A percentile compares a stretch with the other conserved stretches of the same genome.
These are phyloP conservation scores for Zingel zingel DNA, from an alignment of 2,113 vertebrate genomes.

Conservation along the genomic window DNA sequence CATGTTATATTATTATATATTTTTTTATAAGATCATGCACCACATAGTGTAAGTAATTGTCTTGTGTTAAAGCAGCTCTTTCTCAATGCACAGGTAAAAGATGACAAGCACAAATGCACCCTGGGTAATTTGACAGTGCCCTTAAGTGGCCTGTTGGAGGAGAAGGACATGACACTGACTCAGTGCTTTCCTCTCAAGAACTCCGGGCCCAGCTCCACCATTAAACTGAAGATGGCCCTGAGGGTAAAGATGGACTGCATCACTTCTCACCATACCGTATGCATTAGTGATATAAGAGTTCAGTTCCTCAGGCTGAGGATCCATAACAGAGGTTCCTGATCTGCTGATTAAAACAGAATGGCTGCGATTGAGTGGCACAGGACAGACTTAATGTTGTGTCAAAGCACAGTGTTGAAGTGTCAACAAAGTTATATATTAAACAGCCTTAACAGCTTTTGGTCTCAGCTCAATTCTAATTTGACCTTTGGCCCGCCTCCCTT, in stretches of 20 bases:
- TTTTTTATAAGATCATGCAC: not conserved
- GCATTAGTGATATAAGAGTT: not conserved
- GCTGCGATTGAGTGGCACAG: not conserved
- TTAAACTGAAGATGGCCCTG: conserved; percentile 96
- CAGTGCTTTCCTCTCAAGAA: conserved; percentile 93
- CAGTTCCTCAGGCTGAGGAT: conserved; percentile 11
- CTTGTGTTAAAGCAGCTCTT: not conserved
- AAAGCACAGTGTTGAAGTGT: not conserved
- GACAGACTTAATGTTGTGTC: not conserved
- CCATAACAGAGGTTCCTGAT: conserved; percentile 4
- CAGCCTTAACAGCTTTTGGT: not conserved
- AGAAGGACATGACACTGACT: conserved; percentile 91
- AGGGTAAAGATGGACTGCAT: conserved; percentile 82
- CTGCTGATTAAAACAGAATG: conserved; percentile 12
- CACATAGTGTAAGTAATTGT: not conserved
- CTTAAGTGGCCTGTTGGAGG: conserved; percentile 87
- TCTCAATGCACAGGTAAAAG: conserved; percentile 87
- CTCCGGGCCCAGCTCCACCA: conserved; percentile 94
- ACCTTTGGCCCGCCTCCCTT: not conserved
- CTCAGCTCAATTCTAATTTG: not conserved
- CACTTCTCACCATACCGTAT: not conserved
- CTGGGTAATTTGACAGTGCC: conserved; percentile 91
- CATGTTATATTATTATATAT: too few relatives aligned
- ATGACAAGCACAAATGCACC: conserved; percentile 93
- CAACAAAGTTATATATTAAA: not conserved